These are phyloP conservation scores for Dyspetes luteomarginatus DNA, from an alignment of 2,888 invertebrate species.

Conservation along the genomic window DNA sequence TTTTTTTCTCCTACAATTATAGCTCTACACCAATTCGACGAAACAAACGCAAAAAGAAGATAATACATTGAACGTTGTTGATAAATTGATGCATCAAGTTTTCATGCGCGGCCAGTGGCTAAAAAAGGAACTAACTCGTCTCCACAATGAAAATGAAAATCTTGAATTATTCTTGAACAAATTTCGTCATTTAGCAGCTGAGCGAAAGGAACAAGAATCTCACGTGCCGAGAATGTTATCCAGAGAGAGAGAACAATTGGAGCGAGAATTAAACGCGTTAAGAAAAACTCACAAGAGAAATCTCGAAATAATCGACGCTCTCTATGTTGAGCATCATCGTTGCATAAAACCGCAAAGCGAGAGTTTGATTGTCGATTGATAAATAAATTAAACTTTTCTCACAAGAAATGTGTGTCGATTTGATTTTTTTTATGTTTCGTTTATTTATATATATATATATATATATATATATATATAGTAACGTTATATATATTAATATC, in stretches of 20 bases:
- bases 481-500: constrained; percentile 35
- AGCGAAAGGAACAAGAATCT: constrained; percentile 67
- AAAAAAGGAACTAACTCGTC: constrained; percentile 67
- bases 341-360: constrained; percentile 64
- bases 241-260: constrained; percentile 64
- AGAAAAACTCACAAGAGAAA: constrained; percentile 66
- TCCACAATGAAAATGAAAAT: constrained; percentile 69
- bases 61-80: constrained; percentile 47
- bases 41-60: constrained; percentile 50
- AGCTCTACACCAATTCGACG: constrained; percentile 5
- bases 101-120: constrained; percentile 71
- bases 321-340: constrained; percentile 69
- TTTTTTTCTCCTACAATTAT: neutral
- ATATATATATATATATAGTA: too few relatives aligned
- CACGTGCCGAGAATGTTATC: constrained; percentile 69
- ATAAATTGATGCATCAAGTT: constrained; percentile 68
- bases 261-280: constrained; percentile 61
- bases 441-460: too few relatives aligned
- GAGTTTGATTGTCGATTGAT: constrained; percentile 24
- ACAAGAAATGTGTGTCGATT: neutral
- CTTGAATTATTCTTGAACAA: constrained; percentile 65
- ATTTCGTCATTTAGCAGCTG: constrained; percentile 65
- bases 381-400: constrained; percentile 15
- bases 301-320: constrained; percentile 67
- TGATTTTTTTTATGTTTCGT: constrained; percentile 28